Conservation (phyloP, 2,888 invertebrate species). For the Cylindroiulus punctatus region DNA sequence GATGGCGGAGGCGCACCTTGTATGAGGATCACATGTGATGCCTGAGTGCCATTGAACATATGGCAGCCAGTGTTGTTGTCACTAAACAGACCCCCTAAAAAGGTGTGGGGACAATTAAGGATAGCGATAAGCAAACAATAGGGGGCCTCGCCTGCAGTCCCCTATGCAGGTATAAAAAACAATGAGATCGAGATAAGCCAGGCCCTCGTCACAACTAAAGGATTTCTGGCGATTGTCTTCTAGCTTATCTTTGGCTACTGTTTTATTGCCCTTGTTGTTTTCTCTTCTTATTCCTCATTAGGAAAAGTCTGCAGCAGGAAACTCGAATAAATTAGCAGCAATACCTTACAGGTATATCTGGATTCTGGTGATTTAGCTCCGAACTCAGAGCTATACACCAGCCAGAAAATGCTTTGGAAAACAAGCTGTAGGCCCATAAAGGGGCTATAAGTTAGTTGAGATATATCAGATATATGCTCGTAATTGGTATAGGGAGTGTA, state of each 20-base stretch:
- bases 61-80: constrained; percentile 11
- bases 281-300: constrained; percentile 35
- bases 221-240: constrained; percentile 38
- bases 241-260: background rate
- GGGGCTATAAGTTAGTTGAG: background rate
- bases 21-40: too few species aligned
- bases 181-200: background rate
- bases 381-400: background rate
- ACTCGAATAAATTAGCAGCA: background rate
- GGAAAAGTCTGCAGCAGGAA: background rate
- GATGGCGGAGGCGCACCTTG: too few species aligned
- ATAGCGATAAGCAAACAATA: constrained; percentile 14
- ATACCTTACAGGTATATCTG: background rate
- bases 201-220: constrained; percentile 20
- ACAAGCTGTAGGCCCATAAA: background rate
- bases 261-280: constrained; percentile 47
- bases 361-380: background rate
- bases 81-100: constrained; percentile 11
- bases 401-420: background rate
- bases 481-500: constrained; percentile 14
- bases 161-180: background rate
- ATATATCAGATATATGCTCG: background rate
- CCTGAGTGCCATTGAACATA: background rate
- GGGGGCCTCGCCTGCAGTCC: constrained; percentile 20
- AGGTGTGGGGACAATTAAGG: constrained; percentile 43